Conservation (phyloP, 2,113 vertebrate genomes). For the Progne subis region DNA sequence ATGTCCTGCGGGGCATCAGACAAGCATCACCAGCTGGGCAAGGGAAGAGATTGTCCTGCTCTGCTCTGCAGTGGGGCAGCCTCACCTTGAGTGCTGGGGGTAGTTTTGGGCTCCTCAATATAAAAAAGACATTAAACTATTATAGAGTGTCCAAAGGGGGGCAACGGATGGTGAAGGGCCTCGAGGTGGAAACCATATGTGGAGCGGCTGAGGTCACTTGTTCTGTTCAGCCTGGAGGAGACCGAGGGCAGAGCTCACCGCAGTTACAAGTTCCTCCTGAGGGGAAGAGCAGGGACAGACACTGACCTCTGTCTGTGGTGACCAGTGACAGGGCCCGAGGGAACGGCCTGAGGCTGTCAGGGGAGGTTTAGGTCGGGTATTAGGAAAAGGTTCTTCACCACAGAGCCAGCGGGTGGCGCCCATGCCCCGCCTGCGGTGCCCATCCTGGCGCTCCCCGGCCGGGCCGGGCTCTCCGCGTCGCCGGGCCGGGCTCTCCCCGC, state of each 20-base stretch:
- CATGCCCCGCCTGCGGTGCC: background rate
- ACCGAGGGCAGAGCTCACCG: too few species aligned
- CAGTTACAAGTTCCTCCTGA: rapidly evolving
- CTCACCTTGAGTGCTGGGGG: rapidly evolving
- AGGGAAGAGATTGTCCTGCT: background rate
- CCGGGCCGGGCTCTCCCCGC: too few species aligned
- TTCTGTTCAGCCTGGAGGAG: background rate
- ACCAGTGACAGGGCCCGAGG: background rate
- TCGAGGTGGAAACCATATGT: rapidly evolving
- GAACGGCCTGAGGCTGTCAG: rapidly evolving
- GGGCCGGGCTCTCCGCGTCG: too few species aligned
- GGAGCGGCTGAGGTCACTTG: rapidly evolving
- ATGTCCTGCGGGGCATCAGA: rapidly evolving
- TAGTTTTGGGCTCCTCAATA: too few species aligned
- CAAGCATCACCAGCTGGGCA: rapidly evolving
- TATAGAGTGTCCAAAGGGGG: too few species aligned
- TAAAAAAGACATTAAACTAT: background rate
- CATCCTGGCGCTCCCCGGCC: rapidly evolving
- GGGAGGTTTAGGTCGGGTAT: rapidly evolving
- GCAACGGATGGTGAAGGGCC: too few species aligned
- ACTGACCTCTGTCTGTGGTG: too few species aligned
- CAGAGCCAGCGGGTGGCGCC: background rate
- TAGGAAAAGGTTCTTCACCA: background rate
- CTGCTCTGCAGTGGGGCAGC: rapidly evolving
- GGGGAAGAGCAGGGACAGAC: background rate